Conservation (phyloP, 2,888 invertebrate species). For the Hartigia nigra region DNA sequence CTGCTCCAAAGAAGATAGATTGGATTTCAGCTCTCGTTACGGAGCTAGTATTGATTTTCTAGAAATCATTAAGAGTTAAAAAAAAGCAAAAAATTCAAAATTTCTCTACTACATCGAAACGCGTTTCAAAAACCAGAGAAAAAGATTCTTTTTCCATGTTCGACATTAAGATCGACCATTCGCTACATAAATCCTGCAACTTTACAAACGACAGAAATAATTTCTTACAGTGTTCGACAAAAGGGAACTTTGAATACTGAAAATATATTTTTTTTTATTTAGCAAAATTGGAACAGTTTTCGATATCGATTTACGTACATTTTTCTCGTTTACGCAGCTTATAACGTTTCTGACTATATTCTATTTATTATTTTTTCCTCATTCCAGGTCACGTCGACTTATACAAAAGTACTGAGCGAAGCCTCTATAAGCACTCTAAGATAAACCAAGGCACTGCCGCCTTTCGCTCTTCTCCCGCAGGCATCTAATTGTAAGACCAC, state of each 20-base stretch:
- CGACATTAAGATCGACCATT: background rate
- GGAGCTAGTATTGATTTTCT: background rate
- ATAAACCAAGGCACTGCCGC: background rate
- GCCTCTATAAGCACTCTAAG: background rate
- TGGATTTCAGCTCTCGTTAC: conserved; percentile 41
- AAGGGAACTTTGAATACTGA: no score
- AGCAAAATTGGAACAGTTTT: background rate
- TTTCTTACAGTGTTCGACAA: background rate
- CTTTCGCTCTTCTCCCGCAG: no score
- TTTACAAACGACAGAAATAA: background rate
- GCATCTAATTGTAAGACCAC: no score
- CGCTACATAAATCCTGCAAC: background rate
- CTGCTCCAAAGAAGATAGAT: conserved; percentile 29
- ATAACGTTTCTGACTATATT: background rate
- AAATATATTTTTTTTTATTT: no score
- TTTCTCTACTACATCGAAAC: background rate
- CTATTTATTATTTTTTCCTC: background rate
- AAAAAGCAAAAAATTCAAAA: background rate
- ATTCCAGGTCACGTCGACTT: background rate
- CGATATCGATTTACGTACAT: background rate
- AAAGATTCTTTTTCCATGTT: background rate
- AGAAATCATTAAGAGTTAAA: background rate
- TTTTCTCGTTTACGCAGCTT: no score
- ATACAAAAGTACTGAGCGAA: background rate
- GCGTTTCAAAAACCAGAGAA: background rate